phyloP scores from a whole-genome alignment of 2,888 invertebrate genomes.

The Philonicus albiceps region DNA sequence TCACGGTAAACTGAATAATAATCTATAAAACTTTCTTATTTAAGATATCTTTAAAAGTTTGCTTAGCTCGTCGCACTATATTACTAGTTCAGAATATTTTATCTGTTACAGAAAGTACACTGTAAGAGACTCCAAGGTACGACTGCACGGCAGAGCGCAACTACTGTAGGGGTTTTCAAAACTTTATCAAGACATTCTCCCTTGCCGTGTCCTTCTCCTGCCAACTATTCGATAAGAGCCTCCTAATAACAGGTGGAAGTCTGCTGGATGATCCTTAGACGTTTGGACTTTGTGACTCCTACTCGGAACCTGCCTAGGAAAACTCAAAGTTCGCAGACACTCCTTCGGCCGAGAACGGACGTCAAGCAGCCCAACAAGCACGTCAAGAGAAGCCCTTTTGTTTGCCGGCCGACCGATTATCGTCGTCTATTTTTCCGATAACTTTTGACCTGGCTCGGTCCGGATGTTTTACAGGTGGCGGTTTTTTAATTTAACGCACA shows the following conservation, averaged over 20 bases:
- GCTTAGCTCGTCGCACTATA: too few relatives aligned
- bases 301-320: background rate
- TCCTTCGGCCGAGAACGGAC: background rate
- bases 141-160: background rate
- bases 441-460: background rate
- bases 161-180: background rate
- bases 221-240: background rate
- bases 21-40: background rate
- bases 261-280: background rate
- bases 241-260: background rate
- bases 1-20: background rate
- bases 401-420: background rate
- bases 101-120: background rate
- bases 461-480: background rate
- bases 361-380: background rate
- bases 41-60: background rate
- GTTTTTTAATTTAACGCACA: background rate
- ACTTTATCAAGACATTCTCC: background rate
- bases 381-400: background rate
- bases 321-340: background rate
- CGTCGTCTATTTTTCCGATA: background rate
- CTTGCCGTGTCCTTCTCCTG: background rate
- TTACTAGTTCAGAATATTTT: background rate
- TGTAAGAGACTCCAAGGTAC: background rate
- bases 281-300: background rate